phyloP scores from a whole-genome alignment of 2,113 vertebrate species.

The Psittacara wagleri region DNA sequence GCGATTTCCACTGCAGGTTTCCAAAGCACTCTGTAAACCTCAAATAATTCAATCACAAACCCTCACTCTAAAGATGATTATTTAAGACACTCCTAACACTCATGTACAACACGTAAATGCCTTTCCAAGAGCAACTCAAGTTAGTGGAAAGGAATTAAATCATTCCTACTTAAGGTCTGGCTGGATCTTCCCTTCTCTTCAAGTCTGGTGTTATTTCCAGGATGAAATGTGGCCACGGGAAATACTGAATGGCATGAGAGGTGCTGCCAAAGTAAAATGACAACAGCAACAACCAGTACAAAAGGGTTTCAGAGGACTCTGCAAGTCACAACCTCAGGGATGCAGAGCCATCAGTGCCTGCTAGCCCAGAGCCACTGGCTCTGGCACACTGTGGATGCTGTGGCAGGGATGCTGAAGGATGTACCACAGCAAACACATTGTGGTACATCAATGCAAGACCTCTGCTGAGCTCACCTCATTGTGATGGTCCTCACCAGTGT shows the following conservation, averaged over 20 bases:
- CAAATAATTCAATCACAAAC: not conserved
- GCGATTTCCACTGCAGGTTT: not conserved
- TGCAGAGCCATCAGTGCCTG: not conserved
- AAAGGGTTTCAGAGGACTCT: not conserved
- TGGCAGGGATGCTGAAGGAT: not conserved
- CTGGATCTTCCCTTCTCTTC: not conserved
- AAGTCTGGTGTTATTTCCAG: not conserved
- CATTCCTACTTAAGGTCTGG: not conserved
- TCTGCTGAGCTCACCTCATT: not conserved
- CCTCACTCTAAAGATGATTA: not conserved
- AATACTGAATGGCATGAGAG: slow-evolving; percentile 15
- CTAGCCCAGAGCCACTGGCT: not conserved
- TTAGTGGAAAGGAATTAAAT: not conserved
- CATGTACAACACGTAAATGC: not conserved
- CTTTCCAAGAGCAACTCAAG: not conserved
- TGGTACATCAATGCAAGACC: not conserved
- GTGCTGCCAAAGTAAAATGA: not conserved
- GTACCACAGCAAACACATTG: accelerated
- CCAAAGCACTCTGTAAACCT: not conserved
- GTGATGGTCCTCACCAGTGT: not conserved
- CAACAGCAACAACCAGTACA: not conserved
- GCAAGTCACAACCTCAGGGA: not conserved
- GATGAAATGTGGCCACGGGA: not conserved
- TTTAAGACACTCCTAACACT: not conserved
- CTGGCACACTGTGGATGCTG: not conserved